phyloP scores from a whole-genome alignment of 2,888 invertebrate genomes.

The Eupeodes luniger region DNA sequence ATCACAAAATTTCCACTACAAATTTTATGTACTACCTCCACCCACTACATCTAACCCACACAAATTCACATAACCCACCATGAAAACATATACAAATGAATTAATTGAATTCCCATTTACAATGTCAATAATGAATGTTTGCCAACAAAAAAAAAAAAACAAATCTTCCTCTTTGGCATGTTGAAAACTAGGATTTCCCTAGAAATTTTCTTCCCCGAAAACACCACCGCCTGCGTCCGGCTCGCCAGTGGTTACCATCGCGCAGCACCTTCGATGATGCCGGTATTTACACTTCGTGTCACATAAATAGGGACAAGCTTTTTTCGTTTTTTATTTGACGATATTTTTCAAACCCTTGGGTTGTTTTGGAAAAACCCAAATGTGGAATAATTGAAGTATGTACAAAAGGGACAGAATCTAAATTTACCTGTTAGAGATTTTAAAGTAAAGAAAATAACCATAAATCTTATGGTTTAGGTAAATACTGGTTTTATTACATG shows the following conservation, averaged over 20 bases:
- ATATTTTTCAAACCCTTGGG: too few species aligned
- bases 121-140: slow-evolving; percentile 56
- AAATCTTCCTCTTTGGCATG: slow-evolving; percentile 1
- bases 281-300: background rate
- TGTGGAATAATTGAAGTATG: too few species aligned
- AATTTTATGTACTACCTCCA: background rate
- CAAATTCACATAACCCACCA: background rate
- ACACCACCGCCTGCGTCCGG: background rate
- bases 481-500: too few species aligned
- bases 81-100: background rate
- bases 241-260: too few species aligned
- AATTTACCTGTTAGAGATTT: too few species aligned
- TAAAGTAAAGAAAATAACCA: too few species aligned
- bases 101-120: slow-evolving; percentile 42
- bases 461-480: too few species aligned
- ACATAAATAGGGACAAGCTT: too few species aligned
- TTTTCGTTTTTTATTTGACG: too few species aligned
- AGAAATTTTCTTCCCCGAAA: slow-evolving; percentile 36
- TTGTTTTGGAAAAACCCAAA: too few species aligned
- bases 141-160: slow-evolving; percentile 47
- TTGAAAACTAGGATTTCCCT: slow-evolving; percentile 67
- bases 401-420: too few species aligned
- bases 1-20: background rate
- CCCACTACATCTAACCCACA: background rate
- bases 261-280: background rate